Evolutionary conservation across 2,888 invertebrate species (phyloP).

Genomic region (Spicauda simplicius): DNA sequence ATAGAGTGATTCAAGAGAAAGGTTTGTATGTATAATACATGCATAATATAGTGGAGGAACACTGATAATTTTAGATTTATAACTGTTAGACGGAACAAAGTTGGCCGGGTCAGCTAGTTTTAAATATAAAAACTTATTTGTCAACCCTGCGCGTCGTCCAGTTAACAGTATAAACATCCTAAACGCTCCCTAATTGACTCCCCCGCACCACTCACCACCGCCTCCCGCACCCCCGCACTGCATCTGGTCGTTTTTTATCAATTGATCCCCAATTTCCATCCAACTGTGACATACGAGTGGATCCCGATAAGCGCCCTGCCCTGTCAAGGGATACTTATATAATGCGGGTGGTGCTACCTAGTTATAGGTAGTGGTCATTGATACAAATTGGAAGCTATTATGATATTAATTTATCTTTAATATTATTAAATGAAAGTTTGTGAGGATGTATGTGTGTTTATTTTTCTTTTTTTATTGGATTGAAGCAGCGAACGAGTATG

Average conservation of each 20-base stretch:
- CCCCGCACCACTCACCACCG: slow-evolving; percentile 50
- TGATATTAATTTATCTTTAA: no score
- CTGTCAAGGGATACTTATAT: background rate
- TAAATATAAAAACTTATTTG: background rate
- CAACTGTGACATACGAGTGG: slow-evolving; percentile 33
- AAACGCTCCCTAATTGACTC: slow-evolving; percentile 55
- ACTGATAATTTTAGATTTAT: no score
- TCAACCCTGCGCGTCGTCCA: slow-evolving; percentile 44
- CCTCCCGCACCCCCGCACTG: slow-evolving; percentile 41
- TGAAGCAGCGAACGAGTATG: no score
- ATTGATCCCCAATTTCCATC: slow-evolving; percentile 41
- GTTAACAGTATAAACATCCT: slow-evolving; percentile 51
- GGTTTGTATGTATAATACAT: no score
- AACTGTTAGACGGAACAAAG: no score
- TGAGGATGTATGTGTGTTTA: no score
- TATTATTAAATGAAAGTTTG: no score
- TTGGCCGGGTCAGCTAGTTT: no score
- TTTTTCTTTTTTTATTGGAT: no score
- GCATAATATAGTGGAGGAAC: no score
- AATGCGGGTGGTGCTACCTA: slow-evolving; percentile 10
- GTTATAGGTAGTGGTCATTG: background rate
- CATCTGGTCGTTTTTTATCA: slow-evolving; percentile 47
- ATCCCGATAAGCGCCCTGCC: slow-evolving; percentile 16
- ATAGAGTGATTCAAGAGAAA: no score
- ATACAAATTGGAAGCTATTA: background rate